Percentiles rank a stretch among this genome's conserved stretches.
phyloP scores from a whole-genome alignment of 2,888 invertebrate genomes.

The Brachypalpus laphriformis region DNA sequence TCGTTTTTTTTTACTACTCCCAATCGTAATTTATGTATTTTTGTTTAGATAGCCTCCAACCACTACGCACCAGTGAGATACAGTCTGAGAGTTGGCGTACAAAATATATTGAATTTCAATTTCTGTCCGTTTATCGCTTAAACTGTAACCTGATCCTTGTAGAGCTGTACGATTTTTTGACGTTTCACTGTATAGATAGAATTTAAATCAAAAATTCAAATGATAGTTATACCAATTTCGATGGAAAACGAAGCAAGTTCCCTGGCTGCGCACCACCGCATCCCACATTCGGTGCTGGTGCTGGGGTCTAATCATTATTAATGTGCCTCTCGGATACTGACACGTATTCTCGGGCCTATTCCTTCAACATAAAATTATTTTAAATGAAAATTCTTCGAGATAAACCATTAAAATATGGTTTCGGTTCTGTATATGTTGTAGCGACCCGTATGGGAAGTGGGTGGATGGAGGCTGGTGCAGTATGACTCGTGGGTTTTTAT shows the following conservation, averaged over 20 bases:
- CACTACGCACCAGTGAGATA: too few relatives aligned
- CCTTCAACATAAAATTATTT: constrained; percentile 54
- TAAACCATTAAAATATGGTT: constrained; percentile 63
- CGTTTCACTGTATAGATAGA: constrained; percentile 9
- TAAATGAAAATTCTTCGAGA: constrained; percentile 61
- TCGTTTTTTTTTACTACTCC: neutral
- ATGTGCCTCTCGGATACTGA: constrained; percentile 35
- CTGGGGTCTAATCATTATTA: constrained; percentile 40
- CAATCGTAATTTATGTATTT: constrained; percentile 19
- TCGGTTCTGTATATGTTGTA: constrained; percentile 10
- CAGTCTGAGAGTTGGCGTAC: constrained; percentile 9
- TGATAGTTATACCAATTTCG: constrained; percentile 16
- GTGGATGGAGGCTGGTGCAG: constrained; percentile 30
- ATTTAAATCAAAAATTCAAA: constrained; percentile 47
- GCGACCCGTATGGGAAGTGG: neutral
- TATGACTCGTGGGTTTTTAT: constrained; percentile 22
- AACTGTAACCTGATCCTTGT: constrained; percentile 24
- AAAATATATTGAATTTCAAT: constrained; percentile 31
- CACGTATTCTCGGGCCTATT: constrained; percentile 32
- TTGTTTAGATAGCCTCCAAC: neutral
- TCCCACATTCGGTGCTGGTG: constrained; percentile 6
- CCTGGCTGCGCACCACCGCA: neutral
- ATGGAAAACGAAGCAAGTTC: constrained; percentile 4
- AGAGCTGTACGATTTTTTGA: neutral
- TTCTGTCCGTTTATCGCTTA: constrained; percentile 3